Evolutionary conservation across 2,113 vertebrate genomes (phyloP), one percentile per base, ranked within the genome.

Genomic region (Stictonetta naevosa): DNA sequence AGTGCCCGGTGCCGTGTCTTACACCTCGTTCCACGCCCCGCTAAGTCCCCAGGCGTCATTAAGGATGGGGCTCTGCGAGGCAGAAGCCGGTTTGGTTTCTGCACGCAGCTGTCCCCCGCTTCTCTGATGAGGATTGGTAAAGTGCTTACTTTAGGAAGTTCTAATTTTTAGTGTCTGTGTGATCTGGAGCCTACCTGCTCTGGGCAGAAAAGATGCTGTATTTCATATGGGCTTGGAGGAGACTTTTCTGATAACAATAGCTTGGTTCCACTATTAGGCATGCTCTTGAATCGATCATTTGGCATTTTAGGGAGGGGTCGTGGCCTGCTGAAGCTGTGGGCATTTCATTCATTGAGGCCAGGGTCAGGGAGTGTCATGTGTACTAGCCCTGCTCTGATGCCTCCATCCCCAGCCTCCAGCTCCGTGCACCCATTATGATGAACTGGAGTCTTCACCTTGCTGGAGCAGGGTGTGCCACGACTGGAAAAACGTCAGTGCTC

Each of bases 351-450:
- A 36, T 13, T 62, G 68, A 31, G 42, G 13, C 56, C 16, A 22
- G 38, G 17, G 17, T n/a, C n/a, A 63, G 60, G 72, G 25, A 62
- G 36, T 56, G 34, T 52, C 1, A 0, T 34, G 1, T 3, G 5
- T 64, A 5, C 2, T 1, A 48, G 11, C 55, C 80, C 63, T 72
- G 52, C 44, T 72, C 44, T 1, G 2, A 42, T 10, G 31, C 22
- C 20, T 68, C 31, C 16, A 8, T 55, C 56, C 36, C 60, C 50
- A 50, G 2, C 48, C 38, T 34, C 2, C 23, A 28, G 13, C 50
- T 46, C n/a, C 42, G 44, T 33, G 18, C 16, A 3, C 18, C 16
- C 1, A 0, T 48, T 64, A 29, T 0, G 1, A 26, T 40, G 56
- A 74, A 7, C 56, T 78, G 50, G 44, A 60, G 20, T 31, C 67